These are phyloP conservation scores for Ginglymostoma cirratum DNA, from an alignment of 2,113 vertebrate species.

Conservation along the genomic window DNA sequence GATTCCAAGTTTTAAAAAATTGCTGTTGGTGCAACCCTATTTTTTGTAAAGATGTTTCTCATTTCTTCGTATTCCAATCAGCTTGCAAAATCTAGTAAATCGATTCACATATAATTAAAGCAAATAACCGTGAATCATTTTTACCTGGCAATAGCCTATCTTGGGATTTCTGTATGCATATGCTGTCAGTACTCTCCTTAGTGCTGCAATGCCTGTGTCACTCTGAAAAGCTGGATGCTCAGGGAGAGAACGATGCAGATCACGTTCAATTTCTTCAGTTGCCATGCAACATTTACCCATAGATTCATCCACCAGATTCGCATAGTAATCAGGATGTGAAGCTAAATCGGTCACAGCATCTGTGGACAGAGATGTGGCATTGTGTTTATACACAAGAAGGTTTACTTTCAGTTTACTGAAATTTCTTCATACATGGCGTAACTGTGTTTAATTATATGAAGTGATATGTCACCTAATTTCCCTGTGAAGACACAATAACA, in stretches of 20 bases:
- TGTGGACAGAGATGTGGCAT: conserved; percentile 44
- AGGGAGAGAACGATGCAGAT: conserved; percentile 87
- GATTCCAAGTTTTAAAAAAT: background rate
- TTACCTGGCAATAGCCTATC: conserved; percentile 96
- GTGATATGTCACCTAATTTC: too few relatives aligned
- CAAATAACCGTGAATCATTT: background rate
- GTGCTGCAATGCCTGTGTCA: conserved; percentile 76
- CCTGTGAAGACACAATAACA: too few relatives aligned
- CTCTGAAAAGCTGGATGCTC: conserved; percentile 94
- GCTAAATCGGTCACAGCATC: conserved; percentile 71
- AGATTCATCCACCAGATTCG: conserved; percentile 69
- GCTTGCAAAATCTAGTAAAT: background rate
- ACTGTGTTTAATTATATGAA: background rate
- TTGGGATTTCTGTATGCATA: conserved; percentile 90
- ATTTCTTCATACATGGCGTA: background rate
- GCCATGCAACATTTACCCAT: conserved; percentile 75
- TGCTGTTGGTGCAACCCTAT: background rate
- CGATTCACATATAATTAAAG: background rate
- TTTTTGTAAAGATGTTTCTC: background rate
- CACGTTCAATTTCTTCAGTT: conserved; percentile 88
- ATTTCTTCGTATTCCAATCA: background rate
- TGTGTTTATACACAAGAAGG: background rate
- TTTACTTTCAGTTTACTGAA: background rate
- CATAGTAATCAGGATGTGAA: conserved; percentile 72
- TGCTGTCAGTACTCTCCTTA: conserved; percentile 82